phyloP scores from a whole-genome alignment of 2,113 vertebrate species.

The Zapus hudsonius region DNA sequence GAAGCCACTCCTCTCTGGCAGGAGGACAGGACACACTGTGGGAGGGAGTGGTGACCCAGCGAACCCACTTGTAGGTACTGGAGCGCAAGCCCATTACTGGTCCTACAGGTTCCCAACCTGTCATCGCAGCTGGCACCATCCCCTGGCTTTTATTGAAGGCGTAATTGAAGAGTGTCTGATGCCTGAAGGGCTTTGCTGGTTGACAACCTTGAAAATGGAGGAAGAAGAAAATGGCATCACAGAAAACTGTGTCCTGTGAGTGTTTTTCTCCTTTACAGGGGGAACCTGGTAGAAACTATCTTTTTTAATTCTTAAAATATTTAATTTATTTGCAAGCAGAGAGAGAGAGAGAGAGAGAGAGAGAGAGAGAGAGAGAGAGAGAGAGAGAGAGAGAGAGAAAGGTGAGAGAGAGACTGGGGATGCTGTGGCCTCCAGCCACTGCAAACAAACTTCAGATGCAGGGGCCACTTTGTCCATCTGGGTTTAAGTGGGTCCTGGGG shows the following conservation, averaged over 20 bases:
- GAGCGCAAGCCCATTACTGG: slow-evolving; percentile 28
- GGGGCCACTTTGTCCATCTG: no score
- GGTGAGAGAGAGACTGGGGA: no score
- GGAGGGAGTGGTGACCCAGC: neutral
- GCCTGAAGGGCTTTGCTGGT: slow-evolving; percentile 37
- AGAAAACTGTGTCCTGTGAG: neutral
- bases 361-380: no score
- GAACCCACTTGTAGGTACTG: slow-evolving; percentile 1
- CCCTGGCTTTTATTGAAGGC: slow-evolving; percentile 66
- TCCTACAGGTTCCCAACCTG: slow-evolving; percentile 70
- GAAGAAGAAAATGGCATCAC: neutral
- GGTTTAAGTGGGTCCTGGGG: no score
- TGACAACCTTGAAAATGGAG: slow-evolving; percentile 30
- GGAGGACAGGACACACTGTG: slow-evolving; percentile 16
- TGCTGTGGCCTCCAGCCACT: no score
- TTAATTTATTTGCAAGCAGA: no score
- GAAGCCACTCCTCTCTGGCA: slow-evolving; percentile 18
- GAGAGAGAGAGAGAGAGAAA: no score
- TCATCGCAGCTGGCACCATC: slow-evolving; percentile 55
- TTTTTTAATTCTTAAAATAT: neutral
- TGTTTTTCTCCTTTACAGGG: neutral
- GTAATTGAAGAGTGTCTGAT: slow-evolving; percentile 69
- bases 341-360: no score
- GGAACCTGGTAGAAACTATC: neutral
- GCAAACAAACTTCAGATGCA: no score